Conservation (phyloP, 2,113 vertebrate genomes). For the Toxotes chatareus region DNA sequence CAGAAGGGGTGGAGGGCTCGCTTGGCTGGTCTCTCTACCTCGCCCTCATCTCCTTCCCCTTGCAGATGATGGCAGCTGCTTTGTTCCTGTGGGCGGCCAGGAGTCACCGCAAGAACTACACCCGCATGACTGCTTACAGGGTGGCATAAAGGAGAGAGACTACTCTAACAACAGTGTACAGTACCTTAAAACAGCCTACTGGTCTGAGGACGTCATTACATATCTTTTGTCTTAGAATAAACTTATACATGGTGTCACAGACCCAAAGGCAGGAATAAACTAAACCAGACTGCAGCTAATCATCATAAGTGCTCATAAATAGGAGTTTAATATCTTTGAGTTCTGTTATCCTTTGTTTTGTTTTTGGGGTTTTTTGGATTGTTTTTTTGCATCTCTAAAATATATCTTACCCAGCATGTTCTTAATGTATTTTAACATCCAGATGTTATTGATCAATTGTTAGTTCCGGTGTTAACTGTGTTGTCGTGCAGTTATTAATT, state of each 20-base stretch:
- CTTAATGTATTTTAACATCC: constrained; percentile 15
- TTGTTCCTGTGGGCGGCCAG: constrained; percentile 96
- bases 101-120: constrained; percentile 94
- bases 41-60: constrained; percentile 93
- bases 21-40: constrained; percentile 98
- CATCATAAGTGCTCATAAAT: constrained; percentile 47
- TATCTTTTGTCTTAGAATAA: background rate
- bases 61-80: constrained; percentile 97
- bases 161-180: background rate
- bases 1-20: constrained; percentile 83
- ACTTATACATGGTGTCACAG: background rate
- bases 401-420: constrained; percentile 40
- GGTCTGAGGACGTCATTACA: background rate
- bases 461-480: constrained; percentile 14
- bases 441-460: constrained; percentile 13
- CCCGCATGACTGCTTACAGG: constrained; percentile 91
- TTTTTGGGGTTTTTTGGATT: no score
- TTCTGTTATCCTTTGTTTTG: constrained; percentile 13
- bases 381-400: background rate
- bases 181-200: constrained; percentile 24
- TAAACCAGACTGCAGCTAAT: constrained; percentile 32
- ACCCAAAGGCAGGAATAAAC: constrained; percentile 17
- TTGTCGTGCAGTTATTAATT: constrained; percentile 35
- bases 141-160: constrained; percentile 82
- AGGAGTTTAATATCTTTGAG: background rate